Percentiles rank a stretch among this genome's conserved stretches.
Evolutionary conservation across 2,888 invertebrate species (phyloP).

Genomic region (Seira sanloemensis): DNA sequence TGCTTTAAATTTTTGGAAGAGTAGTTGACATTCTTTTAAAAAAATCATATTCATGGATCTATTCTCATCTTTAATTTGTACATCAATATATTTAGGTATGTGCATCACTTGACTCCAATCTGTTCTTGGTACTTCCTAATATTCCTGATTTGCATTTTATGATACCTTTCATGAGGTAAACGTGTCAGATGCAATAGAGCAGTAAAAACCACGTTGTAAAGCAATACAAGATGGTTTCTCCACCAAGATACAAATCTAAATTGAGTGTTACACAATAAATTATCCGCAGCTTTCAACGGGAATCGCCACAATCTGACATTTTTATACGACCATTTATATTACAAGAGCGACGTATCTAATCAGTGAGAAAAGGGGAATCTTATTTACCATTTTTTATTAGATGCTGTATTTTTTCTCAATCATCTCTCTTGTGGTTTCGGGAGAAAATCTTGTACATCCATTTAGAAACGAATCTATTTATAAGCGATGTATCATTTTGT

Average conservation of each 20-base stretch:
- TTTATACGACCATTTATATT: constrained; percentile 58
- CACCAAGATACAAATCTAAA: constrained; percentile 71
- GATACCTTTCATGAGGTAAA: not conserved
- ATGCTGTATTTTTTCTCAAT: not conserved
- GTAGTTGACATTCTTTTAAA: not conserved
- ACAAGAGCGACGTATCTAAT: constrained; percentile 51
- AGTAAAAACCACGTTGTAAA: not conserved
- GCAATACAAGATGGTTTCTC: not conserved
- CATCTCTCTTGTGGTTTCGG: no score
- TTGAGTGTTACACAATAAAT: constrained; percentile 72
- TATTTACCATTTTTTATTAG: not conserved
- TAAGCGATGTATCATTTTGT: not conserved
- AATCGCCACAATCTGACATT: constrained; percentile 43
- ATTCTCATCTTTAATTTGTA: not conserved
- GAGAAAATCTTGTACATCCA: no score
- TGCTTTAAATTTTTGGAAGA: not conserved
- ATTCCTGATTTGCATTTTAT: not conserved
- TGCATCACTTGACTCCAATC: not conserved
- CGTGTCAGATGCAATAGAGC: not conserved
- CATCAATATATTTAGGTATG: not conserved
- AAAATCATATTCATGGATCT: not conserved
- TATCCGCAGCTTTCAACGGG: constrained; percentile 59
- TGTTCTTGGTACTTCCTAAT: no score
- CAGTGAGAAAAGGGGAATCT: constrained; percentile 17
- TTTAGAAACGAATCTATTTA: not conserved